Evolutionary conservation across 1,140 invertebrate species (phyloP).

Genomic region (Atopsyche davidsoni): DNA sequence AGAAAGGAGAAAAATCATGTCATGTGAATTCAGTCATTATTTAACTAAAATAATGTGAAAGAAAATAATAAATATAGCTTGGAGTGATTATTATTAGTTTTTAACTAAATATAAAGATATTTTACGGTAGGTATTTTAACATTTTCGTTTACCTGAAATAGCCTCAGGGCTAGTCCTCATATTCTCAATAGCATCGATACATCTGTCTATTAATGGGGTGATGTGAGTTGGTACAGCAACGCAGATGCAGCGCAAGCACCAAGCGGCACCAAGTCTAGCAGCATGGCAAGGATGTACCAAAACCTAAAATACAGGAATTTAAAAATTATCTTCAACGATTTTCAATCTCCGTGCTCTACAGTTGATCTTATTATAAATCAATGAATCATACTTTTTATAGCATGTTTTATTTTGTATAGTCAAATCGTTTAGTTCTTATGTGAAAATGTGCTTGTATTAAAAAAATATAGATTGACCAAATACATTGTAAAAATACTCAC

Average conservation of each 20-base stretch:
- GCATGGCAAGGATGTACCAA: constrained; percentile 90
- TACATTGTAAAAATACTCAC: constrained; percentile 34
- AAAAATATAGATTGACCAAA: no score
- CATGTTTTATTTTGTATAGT: no score
- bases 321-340: constrained; percentile 34
- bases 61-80: no score
- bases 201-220: constrained; percentile 86
- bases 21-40: no score
- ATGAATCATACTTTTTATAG: no score
- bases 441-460: no score
- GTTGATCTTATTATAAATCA: no score
- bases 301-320: constrained; percentile 49
- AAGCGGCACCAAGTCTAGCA: constrained; percentile 86
- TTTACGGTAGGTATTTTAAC: no score
- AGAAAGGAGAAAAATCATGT: neutral
- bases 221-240: constrained; percentile 90
- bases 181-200: constrained; percentile 79
- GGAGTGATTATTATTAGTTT: no score
- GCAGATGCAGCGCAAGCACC: constrained; percentile 86
- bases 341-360: no score
- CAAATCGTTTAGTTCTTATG: no score
- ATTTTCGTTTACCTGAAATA: constrained; percentile 70
- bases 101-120: no score
- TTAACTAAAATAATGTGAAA: constrained; percentile 9
- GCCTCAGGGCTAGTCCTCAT: constrained; percentile 89